These are phyloP conservation scores for Climacteris rufus DNA, from an alignment of 2,113 vertebrate species.

Conservation along the genomic window DNA sequence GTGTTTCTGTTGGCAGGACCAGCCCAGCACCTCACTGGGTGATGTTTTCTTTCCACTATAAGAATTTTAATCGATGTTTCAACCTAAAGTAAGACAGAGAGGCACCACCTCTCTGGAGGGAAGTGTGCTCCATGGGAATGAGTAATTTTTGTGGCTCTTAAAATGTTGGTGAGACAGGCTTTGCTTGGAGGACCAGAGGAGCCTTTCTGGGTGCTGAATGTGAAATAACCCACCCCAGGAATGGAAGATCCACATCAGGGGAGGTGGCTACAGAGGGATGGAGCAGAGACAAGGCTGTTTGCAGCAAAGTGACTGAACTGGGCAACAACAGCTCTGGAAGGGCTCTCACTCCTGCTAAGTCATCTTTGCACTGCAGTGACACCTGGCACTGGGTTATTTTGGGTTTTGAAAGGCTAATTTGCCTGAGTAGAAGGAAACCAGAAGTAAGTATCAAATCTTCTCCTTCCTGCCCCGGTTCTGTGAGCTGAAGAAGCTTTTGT, in stretches of 20 bases:
- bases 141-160: background rate
- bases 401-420: background rate
- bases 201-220: background rate
- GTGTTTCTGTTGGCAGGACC: slow-evolving; percentile 54
- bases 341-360: background rate
- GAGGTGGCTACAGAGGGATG: background rate
- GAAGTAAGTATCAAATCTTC: background rate
- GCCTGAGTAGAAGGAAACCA: background rate
- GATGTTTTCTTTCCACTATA: slow-evolving; percentile 8
- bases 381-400: background rate
- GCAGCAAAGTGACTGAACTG: background rate
- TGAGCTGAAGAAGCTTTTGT: background rate
- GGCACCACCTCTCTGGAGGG: background rate
- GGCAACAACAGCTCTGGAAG: background rate
- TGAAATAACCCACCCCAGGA: background rate
- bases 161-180: background rate
- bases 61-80: background rate
- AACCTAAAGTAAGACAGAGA: background rate
- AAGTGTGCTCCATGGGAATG: background rate
- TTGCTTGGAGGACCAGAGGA: background rate
- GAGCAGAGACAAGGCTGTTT: background rate
- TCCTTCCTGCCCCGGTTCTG: background rate
- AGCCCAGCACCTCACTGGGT: background rate
- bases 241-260: slow-evolving; percentile 25
- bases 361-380: background rate